Conservation (phyloP, 2,113 vertebrate genomes). For the Podarcis muralis region DNA sequence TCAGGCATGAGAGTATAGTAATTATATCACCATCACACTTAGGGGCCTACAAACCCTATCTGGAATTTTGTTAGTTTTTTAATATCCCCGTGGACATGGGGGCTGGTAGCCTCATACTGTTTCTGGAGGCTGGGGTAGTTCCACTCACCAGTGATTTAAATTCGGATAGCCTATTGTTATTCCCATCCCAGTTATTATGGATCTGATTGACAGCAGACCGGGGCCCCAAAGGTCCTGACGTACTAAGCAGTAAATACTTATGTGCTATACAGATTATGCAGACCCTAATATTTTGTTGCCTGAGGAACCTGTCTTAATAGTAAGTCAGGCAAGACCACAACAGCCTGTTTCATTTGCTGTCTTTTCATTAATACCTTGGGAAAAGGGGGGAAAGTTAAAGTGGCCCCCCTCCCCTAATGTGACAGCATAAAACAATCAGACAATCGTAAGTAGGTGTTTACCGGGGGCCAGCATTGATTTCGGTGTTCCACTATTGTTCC, state of each 20-base stretch:
- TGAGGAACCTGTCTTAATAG: neutral
- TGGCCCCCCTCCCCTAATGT: neutral
- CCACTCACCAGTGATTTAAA: neutral
- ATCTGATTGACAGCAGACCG: neutral
- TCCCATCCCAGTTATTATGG: neutral
- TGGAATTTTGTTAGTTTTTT: neutral
- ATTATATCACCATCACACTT: too few relatives aligned
- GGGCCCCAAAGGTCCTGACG: accelerated
- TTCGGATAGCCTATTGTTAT: neutral
- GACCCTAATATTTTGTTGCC: slow-evolving; percentile 1
- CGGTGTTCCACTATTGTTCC: slow-evolving; percentile 54
- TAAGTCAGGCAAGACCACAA: neutral
- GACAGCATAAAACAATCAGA: slow-evolving; percentile 43
- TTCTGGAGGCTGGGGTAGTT: neutral
- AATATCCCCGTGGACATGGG: neutral
- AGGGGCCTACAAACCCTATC: neutral
- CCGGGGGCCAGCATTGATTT: slow-evolving; percentile 45
- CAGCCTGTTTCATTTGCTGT: neutral
- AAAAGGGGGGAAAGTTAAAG: neutral
- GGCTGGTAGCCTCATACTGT: neutral
- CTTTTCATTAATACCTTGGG: neutral
- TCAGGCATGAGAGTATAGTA: neutral
- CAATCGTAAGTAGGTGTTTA: slow-evolving; percentile 43
- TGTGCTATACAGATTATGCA: neutral
- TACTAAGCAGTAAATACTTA: neutral